A percentile compares a stretch with the other conserved stretches of the same genome.
Evolutionary conservation across 2,888 invertebrate species (phyloP).

Genomic region (Synanthedon andrenaeformis): DNA sequence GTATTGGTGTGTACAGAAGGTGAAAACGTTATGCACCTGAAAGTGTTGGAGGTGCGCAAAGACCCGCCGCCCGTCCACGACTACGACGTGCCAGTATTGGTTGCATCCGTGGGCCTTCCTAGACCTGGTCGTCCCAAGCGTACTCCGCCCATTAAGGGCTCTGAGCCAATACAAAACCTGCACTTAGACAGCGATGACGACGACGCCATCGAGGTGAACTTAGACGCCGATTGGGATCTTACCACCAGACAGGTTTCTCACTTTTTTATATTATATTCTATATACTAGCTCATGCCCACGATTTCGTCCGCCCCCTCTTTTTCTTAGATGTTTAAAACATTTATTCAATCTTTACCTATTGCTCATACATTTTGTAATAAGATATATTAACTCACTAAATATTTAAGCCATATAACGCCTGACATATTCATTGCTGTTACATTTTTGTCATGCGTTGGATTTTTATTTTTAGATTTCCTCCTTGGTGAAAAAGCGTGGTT

Average conservation of each 20-base stretch:
- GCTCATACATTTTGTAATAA: too few species aligned
- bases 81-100: slow-evolving; percentile 90
- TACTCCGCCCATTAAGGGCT: slow-evolving; percentile 21
- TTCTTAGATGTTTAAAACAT: too few species aligned
- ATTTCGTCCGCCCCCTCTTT: too few species aligned
- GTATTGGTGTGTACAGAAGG: slow-evolving; percentile 71
- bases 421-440: too few species aligned
- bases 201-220: slow-evolving; percentile 55
- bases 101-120: slow-evolving; percentile 60
- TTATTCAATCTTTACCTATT: too few species aligned
- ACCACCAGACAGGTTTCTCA: slow-evolving; percentile 87
- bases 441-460: too few species aligned
- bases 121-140: slow-evolving; percentile 44
- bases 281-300: too few species aligned
- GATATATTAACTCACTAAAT: too few species aligned
- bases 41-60: slow-evolving; percentile 84
- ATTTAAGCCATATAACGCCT: too few species aligned
- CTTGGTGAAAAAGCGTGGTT: too few species aligned
- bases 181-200: slow-evolving; percentile 71
- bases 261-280: neutral
- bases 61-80: slow-evolving; percentile 87
- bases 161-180: slow-evolving; percentile 28
- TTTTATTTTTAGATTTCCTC: too few species aligned
- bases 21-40: slow-evolving; percentile 89
- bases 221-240: slow-evolving; percentile 86